Conservation (phyloP, 1,140 invertebrate genomes). For the Eurosta solidaginis region DNA sequence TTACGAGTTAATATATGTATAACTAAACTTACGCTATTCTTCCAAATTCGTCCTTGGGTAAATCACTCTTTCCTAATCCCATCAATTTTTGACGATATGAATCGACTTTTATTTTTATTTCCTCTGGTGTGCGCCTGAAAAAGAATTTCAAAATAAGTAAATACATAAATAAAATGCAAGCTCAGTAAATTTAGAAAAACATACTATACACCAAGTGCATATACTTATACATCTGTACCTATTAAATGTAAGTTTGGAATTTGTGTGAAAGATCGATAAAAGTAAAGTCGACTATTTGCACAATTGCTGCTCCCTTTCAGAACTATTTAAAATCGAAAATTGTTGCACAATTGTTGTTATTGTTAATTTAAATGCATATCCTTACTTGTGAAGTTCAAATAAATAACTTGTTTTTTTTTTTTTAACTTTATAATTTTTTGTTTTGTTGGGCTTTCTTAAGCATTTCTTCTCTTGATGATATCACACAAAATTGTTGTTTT, state of each 20-base stretch:
- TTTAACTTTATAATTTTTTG: not conserved
- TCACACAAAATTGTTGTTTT: not conserved
- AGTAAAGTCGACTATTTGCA: not conserved
- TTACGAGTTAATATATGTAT: not conserved
- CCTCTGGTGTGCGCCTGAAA: conserved; percentile 73
- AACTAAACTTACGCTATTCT: conserved; percentile 72
- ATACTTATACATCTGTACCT: not conserved
- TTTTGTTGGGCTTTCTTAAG: not conserved
- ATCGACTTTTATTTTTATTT: conserved; percentile 79
- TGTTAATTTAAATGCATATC: not conserved
- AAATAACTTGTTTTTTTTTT: no score
- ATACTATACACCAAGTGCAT: not conserved
- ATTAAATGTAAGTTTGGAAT: not conserved
- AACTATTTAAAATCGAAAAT: not conserved
- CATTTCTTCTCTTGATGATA: not conserved
- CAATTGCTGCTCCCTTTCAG: not conserved
- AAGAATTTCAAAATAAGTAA: not conserved
- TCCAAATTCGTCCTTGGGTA: conserved; percentile 74
- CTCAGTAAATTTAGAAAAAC: not conserved
- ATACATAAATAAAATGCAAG: not conserved
- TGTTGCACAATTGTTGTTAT: not conserved
- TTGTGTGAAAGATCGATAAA: conserved; percentile 29
- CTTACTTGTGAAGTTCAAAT: no score
- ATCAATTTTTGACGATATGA: conserved; percentile 81
- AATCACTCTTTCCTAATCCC: conserved; percentile 61